Base-by-base conservation (phyloP, 2,113 vertebrate genomes). In the Pterocles gutturalis region DNA sequence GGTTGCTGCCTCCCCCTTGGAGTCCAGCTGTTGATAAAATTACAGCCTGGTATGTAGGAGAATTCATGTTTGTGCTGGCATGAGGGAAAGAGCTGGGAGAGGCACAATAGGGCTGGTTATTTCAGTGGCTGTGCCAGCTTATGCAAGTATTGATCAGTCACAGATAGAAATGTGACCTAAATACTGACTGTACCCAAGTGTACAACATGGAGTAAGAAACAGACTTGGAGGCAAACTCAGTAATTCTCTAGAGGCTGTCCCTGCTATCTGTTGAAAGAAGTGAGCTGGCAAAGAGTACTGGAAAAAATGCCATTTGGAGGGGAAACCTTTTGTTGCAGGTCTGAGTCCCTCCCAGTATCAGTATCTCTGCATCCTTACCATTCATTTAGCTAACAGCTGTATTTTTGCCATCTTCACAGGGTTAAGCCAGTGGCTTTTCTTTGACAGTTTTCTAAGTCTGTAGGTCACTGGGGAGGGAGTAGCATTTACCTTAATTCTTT, bases 111-210 rank as follows among this genome's bases (percentile, higher is more conserved):
- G 28, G 19, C 41, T 80, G 58, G 31, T 86, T 73, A 70, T 90
- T 90, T 73, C 21, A 2, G 46, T 73, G 31, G 19, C 64, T 89
- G 36, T 76, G 51, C 83, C 33, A 65, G 28, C 41, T 69, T 49
- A n/a, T 29, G 25, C 3, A 3, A 48, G 14, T 87, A 75, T 41
- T 86, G 41, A 34, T 89, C 1, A 1, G 57, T 75, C 0, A 0
- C 13, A 62, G 79, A 18, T 48, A 88, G 41, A 90, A 85, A 51
- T 31, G 55, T 88, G 83, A 70, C 77, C 87, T 87, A 91, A 83
- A 85, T 79, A 73, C 60, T n/a, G 24, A 18, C 36, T 11, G 2
- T 43, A 87, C 49, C 36, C 51, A 83, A 22, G 22, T 28, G 22
- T 19, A 61, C 57, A 82, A 38, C 45, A 11, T 31, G 13, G 41